Percentiles rank a stretch among this genome's conserved stretches.
Evolutionary conservation across 2,113 vertebrate species (phyloP).

Genomic region (Psittacara wagleri): DNA sequence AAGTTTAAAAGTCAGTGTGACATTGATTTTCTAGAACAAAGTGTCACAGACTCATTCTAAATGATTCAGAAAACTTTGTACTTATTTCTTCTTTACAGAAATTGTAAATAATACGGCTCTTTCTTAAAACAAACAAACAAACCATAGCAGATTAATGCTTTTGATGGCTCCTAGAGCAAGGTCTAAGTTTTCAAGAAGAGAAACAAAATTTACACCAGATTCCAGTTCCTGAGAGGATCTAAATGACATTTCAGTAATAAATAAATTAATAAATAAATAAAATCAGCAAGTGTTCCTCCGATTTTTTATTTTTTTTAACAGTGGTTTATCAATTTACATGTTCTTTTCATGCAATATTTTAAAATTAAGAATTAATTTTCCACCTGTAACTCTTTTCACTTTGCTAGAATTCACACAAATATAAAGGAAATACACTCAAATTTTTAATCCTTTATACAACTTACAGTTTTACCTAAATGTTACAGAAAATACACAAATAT

Average conservation of each 20-base stretch:
- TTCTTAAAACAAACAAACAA: neutral
- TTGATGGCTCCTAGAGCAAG: neutral
- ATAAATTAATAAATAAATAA: slow-evolving; percentile 22
- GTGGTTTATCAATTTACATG: neutral
- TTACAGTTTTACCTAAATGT: neutral
- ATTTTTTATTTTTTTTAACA: neutral
- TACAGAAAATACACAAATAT: neutral
- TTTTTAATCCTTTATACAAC: neutral
- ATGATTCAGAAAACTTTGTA: neutral
- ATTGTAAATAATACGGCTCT: rapidly evolving
- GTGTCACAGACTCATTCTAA: neutral
- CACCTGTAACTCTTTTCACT: neutral
- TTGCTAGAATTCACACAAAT: neutral
- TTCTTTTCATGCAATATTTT: neutral
- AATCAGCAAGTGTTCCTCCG: neutral
- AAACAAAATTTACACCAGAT: neutral
- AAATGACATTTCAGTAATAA: neutral
- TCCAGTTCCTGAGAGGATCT: neutral
- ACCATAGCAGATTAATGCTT: neutral
- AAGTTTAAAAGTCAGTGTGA: neutral
- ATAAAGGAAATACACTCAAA: neutral
- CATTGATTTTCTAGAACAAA: neutral
- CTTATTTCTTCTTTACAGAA: neutral
- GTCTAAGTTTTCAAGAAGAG: neutral
- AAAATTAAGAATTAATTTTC: neutral